Percentiles rank a stretch among this genome's conserved stretches.
phyloP scores from a whole-genome alignment of 2,113 vertebrate genomes.

The Lophius piscatorius region DNA sequence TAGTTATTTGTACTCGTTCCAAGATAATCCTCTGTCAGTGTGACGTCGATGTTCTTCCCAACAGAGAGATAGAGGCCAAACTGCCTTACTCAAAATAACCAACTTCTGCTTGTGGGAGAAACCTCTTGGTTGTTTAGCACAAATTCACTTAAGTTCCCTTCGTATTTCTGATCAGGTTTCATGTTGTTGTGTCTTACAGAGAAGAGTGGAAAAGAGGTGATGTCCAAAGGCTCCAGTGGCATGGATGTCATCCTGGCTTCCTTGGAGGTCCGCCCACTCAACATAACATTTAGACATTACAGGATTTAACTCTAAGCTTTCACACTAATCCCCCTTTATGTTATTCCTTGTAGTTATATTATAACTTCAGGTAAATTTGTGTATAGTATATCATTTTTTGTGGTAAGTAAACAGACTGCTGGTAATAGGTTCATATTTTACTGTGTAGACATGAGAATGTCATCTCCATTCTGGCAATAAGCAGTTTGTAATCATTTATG shows the following conservation, averaged over 20 bases:
- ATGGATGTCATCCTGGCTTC: constrained; percentile 92
- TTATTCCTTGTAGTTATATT: too few relatives aligned
- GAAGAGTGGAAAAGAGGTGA: constrained; percentile 95
- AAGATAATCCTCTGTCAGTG: constrained; percentile 1
- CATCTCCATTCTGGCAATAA: too few relatives aligned
- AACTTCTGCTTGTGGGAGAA: neutral
- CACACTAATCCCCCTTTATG: neutral
- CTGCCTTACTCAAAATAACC: neutral
- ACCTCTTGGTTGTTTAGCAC: neutral
- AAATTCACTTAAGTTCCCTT: neutral
- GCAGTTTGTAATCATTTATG: too few relatives aligned
- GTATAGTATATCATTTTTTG: too few relatives aligned
- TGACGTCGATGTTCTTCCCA: neutral
- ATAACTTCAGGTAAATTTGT: too few relatives aligned
- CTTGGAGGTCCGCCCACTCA: constrained; percentile 84
- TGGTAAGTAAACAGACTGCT: neutral
- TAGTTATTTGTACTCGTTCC: neutral
- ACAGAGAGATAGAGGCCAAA: too few relatives aligned
- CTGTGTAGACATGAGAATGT: neutral
- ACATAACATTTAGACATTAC: neutral
- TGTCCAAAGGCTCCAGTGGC: constrained; percentile 92
- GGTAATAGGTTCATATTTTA: neutral
- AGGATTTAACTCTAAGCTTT: neutral
- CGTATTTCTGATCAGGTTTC: constrained; percentile 2
- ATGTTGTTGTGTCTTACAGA: constrained; percentile 80